Evolutionary conservation across 2,797 vertebrate species (phyloP), one percentile per base, ranked within the genome.

Genomic region (Danio jaintianensis): DNA sequence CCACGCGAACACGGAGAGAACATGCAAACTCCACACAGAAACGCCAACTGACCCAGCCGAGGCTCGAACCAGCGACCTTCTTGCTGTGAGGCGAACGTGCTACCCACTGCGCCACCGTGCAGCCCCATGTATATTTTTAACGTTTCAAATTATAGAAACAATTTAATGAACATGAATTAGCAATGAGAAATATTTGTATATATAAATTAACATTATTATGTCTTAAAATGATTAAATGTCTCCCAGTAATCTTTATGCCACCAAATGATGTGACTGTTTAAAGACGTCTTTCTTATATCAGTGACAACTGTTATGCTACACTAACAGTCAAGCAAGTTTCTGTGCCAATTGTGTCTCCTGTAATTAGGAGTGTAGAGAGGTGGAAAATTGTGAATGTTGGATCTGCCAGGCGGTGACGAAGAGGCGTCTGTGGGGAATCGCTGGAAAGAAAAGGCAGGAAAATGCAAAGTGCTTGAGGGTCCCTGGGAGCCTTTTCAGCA

Each of bases 401-500:
- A 75, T 55, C 75, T 83, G 83, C 74, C 85, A 86, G 59, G 52
- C 74, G 69, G 47, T 53, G 72, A 61, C 13, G 61, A 69, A 22
- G 55, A 66, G 29, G 20, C 38, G 42, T 84, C 85, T 86, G 45
- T 68, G 12, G 85, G 85, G 85, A 86, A 81, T 83, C 58, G 56
- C 71, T 53, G 75, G 11, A 45, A 64, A 82, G 75, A 81, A 84
- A 83, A 83, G 53, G 75, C 83, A 66, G 75, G 70, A 75, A 78
- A 79, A 82, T 79, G 79, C 66, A 81, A 81, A 84, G 81, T 86
- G 85, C 81, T 84, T 42, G 0, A 75, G 71, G 81, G 78, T 84
- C 81, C 75, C 78, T 84, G 56, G 75, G 78, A 84, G 81, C 78
- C 75, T 79, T 84, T 84, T 84, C 29, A 83, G 79, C 76, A 83